Conservation (phyloP, 1,140 invertebrate species). For the Oryzaephilus surinamensis region DNA sequence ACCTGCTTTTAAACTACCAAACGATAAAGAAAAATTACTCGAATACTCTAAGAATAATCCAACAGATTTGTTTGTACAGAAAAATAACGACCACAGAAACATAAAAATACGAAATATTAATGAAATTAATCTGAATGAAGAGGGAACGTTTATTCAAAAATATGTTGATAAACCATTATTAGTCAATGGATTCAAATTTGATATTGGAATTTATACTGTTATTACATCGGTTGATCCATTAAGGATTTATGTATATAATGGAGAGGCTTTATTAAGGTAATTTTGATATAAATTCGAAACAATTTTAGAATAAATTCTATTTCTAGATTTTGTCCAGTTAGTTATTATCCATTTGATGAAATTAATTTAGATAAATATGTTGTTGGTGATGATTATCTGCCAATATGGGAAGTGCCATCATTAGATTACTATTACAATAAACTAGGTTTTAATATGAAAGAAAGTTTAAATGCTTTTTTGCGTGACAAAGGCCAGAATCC, state of each 20-base stretch:
- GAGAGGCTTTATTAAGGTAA: conserved; percentile 77
- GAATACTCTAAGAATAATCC: conserved; percentile 59
- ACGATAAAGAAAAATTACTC: conserved; percentile 60
- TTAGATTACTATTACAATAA: conserved; percentile 65
- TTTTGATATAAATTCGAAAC: conserved; percentile 7
- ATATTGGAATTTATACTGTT: conserved; percentile 91
- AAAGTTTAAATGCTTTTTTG: conserved; percentile 75
- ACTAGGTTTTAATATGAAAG: conserved; percentile 75
- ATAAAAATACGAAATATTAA: conserved; percentile 64
- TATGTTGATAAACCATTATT: conserved; percentile 74
- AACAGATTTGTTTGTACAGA: conserved; percentile 75
- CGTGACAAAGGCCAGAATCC: conserved; percentile 58
- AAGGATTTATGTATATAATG: conserved; percentile 79
- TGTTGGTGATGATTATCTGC: conserved; percentile 88
- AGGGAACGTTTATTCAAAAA: conserved; percentile 83
- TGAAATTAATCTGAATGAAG: conserved; percentile 60
- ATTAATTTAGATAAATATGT: conserved; percentile 81
- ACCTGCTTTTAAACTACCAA: conserved; percentile 77
- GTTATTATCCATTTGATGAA: conserved; percentile 87
- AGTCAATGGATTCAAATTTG: conserved; percentile 86
- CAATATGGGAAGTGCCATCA: conserved; percentile 87
- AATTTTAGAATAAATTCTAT: conserved; percentile 1
- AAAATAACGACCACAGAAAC: conserved; percentile 84
- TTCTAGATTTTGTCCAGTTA: conserved; percentile 78
- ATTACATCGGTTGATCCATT: conserved; percentile 86